Base-by-base conservation (phyloP, 2,113 vertebrate species). In the Gobiocypris rarus region DNA sequence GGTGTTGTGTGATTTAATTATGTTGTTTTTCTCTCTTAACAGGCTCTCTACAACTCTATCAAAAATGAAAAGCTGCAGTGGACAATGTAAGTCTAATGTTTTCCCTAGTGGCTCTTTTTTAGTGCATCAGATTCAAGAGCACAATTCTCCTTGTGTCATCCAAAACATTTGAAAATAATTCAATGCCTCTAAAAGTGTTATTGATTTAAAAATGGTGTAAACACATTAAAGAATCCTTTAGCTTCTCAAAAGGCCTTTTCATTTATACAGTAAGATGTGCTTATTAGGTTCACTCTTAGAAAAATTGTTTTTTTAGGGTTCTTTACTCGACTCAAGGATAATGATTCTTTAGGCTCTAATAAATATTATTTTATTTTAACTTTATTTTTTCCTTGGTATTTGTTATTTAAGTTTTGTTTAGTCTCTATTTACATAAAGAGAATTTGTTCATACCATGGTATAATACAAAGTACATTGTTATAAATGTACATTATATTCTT, bases 31-130 rank as follows among this genome's bases (percentile, higher is more conserved):
- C 81, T 84, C 87, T 79, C 86, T 83, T 52, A 81, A 2, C 93
- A 99, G 98, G 94, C 95, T 0, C 92, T 99, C 74, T 99, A 99
- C 41, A 96, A 95, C 89, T 97, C 98, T 89, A 99, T 99, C 93
- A 98, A 98, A 95, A 98, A 96, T 0, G 98, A 99, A 90, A 99
- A 98, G 92, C 93, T 99, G 65, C 97, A 99, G 87, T 99, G 98
- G 98, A 98, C 98, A 89, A 98, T 99, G 98, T 99, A 89, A 98
- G 98, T 96, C 89, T 41, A 22, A 13, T 19, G 13, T 70, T 71
- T 81, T 69, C 24, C 24, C 38, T 59, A 59, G 19, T 15, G 50
- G 31, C 22, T 58, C 5, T 9, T 43, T 91, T 38, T n/a, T 8
- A 26, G 13, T 41, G 63, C 15, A 73, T 41, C 59, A 43, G 74